These are phyloP conservation scores for Synergus itoensis DNA, from an alignment of 2,888 invertebrate genomes.

Conservation along the genomic window DNA sequence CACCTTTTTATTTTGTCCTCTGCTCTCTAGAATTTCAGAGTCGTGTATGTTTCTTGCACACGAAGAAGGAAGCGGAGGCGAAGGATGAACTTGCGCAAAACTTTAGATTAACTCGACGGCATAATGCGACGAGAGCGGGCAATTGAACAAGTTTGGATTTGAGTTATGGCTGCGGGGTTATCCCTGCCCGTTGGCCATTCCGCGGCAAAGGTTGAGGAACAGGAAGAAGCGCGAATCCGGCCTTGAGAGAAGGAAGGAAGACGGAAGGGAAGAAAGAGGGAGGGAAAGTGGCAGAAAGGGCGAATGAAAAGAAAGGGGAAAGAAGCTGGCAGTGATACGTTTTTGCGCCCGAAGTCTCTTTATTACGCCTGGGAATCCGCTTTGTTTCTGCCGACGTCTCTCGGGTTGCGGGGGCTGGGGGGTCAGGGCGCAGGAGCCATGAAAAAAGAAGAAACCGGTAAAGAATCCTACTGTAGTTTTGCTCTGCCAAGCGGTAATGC, in stretches of 20 bases:
- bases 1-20: not conserved
- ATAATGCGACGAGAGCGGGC: constrained; percentile 68
- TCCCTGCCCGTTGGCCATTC: constrained; percentile 52
- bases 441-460: constrained; percentile 52
- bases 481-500: not conserved
- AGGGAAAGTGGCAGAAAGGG: constrained; percentile 47
- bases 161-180: constrained; percentile 63
- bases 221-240: constrained; percentile 31
- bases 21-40: not conserved
- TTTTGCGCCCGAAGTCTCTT: constrained; percentile 68
- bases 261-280: constrained; percentile 30
- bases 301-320: constrained; percentile 45
- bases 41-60: not conserved
- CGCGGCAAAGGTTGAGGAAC: constrained; percentile 44
- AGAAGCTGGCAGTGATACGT: constrained; percentile 62
- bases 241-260: constrained; percentile 38
- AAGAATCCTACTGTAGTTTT: constrained; percentile 51
- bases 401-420: constrained; percentile 49
- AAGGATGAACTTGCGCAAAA: constrained; percentile 61
- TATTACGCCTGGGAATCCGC: constrained; percentile 73
- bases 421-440: constrained; percentile 33
- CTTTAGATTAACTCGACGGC: constrained; percentile 71
- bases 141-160: constrained; percentile 72
- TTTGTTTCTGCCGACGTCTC: constrained; percentile 70
- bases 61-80: constrained; percentile 46